phyloP scores from a whole-genome alignment of 2,113 vertebrate genomes.

The Platycercus adscitus region DNA sequence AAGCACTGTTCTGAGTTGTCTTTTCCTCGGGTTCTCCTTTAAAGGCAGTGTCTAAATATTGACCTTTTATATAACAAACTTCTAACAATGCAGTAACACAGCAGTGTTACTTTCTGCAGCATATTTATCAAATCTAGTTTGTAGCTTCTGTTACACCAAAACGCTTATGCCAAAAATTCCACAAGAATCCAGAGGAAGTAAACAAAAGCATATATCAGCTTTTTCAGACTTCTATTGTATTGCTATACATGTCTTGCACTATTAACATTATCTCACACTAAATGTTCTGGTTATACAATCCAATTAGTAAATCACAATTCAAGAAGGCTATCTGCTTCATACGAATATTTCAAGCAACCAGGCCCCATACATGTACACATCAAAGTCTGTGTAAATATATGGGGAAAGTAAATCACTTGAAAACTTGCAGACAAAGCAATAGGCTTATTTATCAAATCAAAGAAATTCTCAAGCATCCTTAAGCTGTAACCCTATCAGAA shows the following conservation, averaged over 20 bases:
- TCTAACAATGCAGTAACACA: background rate
- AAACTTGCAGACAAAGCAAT: background rate
- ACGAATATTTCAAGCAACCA: background rate
- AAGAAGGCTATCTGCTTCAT: background rate
- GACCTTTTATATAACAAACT: background rate
- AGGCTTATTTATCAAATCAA: background rate
- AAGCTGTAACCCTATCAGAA: background rate
- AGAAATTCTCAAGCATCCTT: background rate
- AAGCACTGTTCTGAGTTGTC: background rate
- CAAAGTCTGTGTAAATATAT: background rate
- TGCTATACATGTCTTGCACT: background rate
- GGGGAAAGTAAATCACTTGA: background rate
- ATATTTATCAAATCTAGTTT: background rate
- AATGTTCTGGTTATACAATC: background rate
- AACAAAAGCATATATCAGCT: background rate
- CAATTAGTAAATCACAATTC: background rate
- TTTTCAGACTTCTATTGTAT: background rate
- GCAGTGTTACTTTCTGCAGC: background rate
- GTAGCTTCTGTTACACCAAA: background rate
- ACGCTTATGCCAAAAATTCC: background rate
- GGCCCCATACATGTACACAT: background rate
- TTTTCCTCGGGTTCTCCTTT: background rate
- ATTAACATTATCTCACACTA: background rate
- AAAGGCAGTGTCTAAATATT: background rate
- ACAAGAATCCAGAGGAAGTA: background rate